Conservation (phyloP, 2,888 invertebrate species). For the Eupithecia vulgata region DNA sequence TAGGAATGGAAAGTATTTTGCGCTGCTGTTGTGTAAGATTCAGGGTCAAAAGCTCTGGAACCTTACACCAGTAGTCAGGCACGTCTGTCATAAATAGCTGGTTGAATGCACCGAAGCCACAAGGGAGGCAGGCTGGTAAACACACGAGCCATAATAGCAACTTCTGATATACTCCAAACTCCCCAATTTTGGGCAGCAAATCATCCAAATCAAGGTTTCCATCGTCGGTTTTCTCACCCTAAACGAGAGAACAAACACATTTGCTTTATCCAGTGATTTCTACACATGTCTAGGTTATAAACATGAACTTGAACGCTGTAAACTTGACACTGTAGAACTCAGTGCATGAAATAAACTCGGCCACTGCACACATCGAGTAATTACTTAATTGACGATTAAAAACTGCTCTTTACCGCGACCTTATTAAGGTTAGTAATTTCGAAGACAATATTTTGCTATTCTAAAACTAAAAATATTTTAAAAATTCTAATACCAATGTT, state of each 20-base stretch:
- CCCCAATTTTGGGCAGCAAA: constrained; percentile 92
- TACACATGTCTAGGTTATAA: constrained; percentile 17
- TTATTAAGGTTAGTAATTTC: not conserved
- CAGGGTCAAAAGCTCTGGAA: constrained; percentile 85
- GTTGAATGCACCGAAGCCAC: constrained; percentile 96
- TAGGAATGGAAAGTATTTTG: constrained; percentile 87
- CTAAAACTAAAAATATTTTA: not conserved
- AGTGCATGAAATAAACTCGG: not conserved
- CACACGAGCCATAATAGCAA: constrained; percentile 93
- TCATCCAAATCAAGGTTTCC: constrained; percentile 91
- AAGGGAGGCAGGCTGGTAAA: constrained; percentile 94
- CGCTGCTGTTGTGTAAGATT: constrained; percentile 84
- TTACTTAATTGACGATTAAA: not conserved
- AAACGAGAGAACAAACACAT: constrained; percentile 6
- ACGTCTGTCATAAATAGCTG: constrained; percentile 96
- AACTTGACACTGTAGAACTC: constrained; percentile 32
- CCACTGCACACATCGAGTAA: not conserved
- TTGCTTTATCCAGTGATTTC: not conserved
- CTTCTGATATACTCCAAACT: constrained; percentile 95
- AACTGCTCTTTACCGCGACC: not conserved
- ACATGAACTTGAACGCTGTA: constrained; percentile 33
- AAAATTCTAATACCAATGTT: constrained; percentile 54
- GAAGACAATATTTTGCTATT: not conserved
- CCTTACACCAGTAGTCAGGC: constrained; percentile 93
- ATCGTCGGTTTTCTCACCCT: constrained; percentile 36